These are phyloP conservation scores for Seira sanloemensis DNA, from an alignment of 2,888 invertebrate species.

Conservation along the genomic window DNA sequence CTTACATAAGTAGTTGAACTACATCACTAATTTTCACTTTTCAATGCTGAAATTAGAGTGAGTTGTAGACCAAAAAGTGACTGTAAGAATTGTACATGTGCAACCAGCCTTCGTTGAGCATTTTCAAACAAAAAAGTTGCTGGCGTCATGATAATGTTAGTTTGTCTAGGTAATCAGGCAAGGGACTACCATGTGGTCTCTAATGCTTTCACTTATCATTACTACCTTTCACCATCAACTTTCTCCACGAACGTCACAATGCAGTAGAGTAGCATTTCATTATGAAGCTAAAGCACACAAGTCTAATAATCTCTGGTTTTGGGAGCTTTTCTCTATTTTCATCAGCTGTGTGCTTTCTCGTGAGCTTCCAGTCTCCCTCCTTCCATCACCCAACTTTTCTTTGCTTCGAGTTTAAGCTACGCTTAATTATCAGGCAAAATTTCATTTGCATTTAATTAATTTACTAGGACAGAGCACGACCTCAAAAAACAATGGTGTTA, in stretches of 20 bases:
- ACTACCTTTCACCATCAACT: not conserved
- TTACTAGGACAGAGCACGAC: constrained; percentile 57
- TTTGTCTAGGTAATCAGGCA: not conserved
- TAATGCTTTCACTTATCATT: constrained; percentile 12
- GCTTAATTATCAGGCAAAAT: constrained; percentile 60
- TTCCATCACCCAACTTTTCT: not conserved
- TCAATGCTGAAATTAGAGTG: not conserved
- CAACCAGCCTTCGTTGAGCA: no score
- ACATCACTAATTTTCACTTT: not conserved
- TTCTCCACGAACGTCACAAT: not conserved
- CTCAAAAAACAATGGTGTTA: constrained; percentile 41
- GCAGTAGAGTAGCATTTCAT: not conserved
- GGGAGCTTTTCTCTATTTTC: not conserved
- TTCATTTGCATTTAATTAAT: constrained; percentile 65
- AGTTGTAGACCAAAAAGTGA: no score
- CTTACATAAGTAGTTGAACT: not conserved
- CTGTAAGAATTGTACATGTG: no score
- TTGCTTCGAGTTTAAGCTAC: constrained; percentile 3
- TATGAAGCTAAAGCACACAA: not conserved
- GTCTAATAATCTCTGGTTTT: not conserved
- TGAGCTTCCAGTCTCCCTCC: not conserved
- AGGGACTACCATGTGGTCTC: not conserved
- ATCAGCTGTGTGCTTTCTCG: not conserved
- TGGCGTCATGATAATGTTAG: not conserved
- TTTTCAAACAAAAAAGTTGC: not conserved